Evolutionary conservation across 2,888 invertebrate genomes (phyloP).

Genomic region (Zootermopsis nevadensis): DNA sequence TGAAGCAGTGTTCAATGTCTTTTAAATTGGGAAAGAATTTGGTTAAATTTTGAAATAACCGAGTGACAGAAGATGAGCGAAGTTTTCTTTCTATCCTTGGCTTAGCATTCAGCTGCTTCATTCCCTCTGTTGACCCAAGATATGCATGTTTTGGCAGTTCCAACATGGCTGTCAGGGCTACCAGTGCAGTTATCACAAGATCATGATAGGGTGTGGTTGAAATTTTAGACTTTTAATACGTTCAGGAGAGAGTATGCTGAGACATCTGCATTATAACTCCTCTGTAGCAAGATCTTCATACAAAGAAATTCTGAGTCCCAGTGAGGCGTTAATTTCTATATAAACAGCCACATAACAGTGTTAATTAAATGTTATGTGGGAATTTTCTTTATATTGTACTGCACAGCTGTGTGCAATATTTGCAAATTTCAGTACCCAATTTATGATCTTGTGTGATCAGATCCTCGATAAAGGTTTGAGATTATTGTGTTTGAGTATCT

Average conservation of each 20-base stretch:
- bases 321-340: no score
- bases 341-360: no score
- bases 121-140: conserved; percentile 48
- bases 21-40: neutral
- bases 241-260: no score
- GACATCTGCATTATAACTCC: no score
- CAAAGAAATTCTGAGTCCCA: no score
- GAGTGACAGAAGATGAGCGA: conserved; percentile 29
- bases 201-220: no score
- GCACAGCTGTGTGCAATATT: no score
- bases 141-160: conserved; percentile 16
- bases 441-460: neutral
- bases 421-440: neutral
- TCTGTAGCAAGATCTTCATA: no score
- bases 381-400: no score
- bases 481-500: neutral
- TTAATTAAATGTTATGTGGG: no score
- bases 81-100: conserved; percentile 48
- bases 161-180: conserved; percentile 15
- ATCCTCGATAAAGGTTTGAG: no score
- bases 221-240: no score
- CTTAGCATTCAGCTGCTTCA: conserved; percentile 47
- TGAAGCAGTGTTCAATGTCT: conserved; percentile 40
- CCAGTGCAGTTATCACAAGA: neutral
- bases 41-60: neutral